Conservation (phyloP, 2,888 invertebrate species). For the Gisinianus flammeolus region DNA sequence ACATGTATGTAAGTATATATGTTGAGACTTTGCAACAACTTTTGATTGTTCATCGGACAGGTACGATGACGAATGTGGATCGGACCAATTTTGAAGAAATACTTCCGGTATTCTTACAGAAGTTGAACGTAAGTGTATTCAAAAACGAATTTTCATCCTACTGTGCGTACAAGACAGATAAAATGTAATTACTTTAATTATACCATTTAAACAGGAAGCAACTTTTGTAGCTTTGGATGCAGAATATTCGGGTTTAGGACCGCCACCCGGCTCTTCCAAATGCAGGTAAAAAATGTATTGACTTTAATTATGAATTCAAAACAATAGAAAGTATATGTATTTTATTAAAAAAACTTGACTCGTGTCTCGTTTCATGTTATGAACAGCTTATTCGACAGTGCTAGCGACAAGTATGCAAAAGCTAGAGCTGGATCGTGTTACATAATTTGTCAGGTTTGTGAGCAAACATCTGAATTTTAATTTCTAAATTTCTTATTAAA, state of each 20-base stretch:
- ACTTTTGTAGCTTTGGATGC: slow-evolving; percentile 74
- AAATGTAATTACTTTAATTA: no score
- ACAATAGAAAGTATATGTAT: no score
- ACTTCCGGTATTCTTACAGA: slow-evolving; percentile 66
- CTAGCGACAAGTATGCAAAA: slow-evolving; percentile 67
- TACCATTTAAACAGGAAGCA: no score
- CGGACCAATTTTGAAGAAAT: slow-evolving; percentile 67
- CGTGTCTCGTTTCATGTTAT: not conserved
- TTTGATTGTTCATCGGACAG: no score
- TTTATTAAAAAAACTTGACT: no score
- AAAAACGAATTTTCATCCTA: no score
- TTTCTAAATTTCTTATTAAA: no score
- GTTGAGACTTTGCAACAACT: no score
- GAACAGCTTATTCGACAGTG: slow-evolving; percentile 68
- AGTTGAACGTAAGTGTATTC: slow-evolving; percentile 65
- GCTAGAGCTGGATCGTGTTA: slow-evolving; percentile 60
- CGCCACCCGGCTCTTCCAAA: slow-evolving; percentile 47
- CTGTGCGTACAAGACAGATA: no score
- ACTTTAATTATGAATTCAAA: no score
- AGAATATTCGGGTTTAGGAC: slow-evolving; percentile 72
- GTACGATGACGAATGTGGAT: slow-evolving; percentile 32
- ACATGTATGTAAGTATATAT: no score
- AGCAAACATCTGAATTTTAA: no score
- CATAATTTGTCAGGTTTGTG: slow-evolving; percentile 45
- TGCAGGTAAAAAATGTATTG: not conserved